A percentile compares a stretch with the other conserved stretches of the same genome.
phyloP scores from a whole-genome alignment of 2,888 invertebrate species.

The Philopedon plagiatum region DNA sequence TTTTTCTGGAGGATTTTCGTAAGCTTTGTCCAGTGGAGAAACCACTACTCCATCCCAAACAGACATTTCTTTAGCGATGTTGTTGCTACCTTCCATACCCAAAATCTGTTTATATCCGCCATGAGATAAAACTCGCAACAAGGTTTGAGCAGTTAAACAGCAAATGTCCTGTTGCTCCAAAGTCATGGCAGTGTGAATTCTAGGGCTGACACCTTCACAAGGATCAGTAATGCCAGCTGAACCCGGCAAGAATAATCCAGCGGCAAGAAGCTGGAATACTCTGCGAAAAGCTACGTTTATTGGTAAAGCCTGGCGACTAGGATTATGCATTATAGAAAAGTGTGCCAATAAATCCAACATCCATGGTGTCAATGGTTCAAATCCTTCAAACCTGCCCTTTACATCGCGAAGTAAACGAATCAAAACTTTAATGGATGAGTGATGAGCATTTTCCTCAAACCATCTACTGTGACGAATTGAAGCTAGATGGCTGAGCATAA shows the following conservation, averaged over 20 bases:
- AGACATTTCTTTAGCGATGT: constrained; percentile 85
- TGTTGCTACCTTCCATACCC: constrained; percentile 75
- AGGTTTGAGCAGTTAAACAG: constrained; percentile 93
- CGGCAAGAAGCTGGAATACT: constrained; percentile 91
- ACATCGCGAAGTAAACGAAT: constrained; percentile 95
- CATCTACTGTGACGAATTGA: constrained; percentile 96
- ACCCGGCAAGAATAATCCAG: constrained; percentile 95
- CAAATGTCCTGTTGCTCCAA: constrained; percentile 94
- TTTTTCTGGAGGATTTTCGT: constrained; percentile 85
- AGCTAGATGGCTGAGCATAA: constrained; percentile 90
- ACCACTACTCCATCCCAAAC: constrained; percentile 98
- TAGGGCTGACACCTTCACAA: constrained; percentile 89
- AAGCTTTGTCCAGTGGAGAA: constrained; percentile 94
- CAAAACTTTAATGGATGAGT: constrained; percentile 93
- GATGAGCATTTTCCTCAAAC: constrained; percentile 98
- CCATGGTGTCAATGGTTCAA: constrained; percentile 95
- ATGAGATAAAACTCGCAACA: constrained; percentile 91
- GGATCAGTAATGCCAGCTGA: constrained; percentile 95
- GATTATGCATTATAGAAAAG: constrained; percentile 97
- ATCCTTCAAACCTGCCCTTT: constrained; percentile 89
- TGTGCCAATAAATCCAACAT: constrained; percentile 96
- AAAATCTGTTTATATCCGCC: constrained; percentile 95
- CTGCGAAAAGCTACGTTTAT: constrained; percentile 92
- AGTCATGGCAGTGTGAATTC: constrained; percentile 92
- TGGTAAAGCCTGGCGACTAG: constrained; percentile 91